A percentile compares a stretch with the other conserved stretches of the same genome.
These are phyloP conservation scores for Pycnomerus fuliginosus DNA, from an alignment of 2,888 invertebrate genomes.

Conservation along the genomic window DNA sequence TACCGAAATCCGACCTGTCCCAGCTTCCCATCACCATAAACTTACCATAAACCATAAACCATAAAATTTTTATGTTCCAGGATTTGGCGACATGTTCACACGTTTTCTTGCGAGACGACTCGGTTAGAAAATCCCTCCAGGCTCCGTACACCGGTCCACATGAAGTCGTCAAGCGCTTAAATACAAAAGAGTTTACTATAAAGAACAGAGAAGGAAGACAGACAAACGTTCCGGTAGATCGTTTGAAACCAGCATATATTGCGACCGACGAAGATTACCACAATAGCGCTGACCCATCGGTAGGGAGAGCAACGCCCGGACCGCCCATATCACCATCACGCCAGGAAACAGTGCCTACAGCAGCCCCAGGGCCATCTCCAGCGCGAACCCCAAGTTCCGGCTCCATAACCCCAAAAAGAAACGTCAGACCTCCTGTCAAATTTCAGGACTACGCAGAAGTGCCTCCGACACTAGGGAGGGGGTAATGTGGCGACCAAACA, in stretches of 20 bases:
- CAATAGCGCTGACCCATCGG: neutral
- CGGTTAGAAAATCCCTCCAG: slow-evolving; percentile 27
- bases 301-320: neutral
- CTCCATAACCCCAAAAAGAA: too few species aligned
- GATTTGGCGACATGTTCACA: slow-evolving; percentile 22
- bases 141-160: slow-evolving; percentile 31
- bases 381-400: too few species aligned
- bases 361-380: too few species aligned
- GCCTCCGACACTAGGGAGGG: slow-evolving; percentile 3
- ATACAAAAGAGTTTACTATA: slow-evolving; percentile 20
- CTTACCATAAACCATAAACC: too few species aligned
- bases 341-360: too few species aligned
- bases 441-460: slow-evolving; percentile 1
- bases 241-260: slow-evolving; percentile 33
- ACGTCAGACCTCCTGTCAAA: neutral
- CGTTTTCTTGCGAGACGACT: slow-evolving; percentile 32
- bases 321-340: neutral
- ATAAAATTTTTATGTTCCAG: slow-evolving; percentile 15
- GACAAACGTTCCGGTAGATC: slow-evolving; percentile 23
- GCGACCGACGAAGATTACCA: too few species aligned
- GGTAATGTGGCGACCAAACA: slow-evolving; percentile 26
- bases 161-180: slow-evolving; percentile 12
- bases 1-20: slow-evolving; percentile 6
- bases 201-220: slow-evolving; percentile 14
- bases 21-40: slow-evolving; percentile 7